Base-by-base conservation (phyloP, 2,113 vertebrate species). In the Dolichallabes microphthalmus region DNA sequence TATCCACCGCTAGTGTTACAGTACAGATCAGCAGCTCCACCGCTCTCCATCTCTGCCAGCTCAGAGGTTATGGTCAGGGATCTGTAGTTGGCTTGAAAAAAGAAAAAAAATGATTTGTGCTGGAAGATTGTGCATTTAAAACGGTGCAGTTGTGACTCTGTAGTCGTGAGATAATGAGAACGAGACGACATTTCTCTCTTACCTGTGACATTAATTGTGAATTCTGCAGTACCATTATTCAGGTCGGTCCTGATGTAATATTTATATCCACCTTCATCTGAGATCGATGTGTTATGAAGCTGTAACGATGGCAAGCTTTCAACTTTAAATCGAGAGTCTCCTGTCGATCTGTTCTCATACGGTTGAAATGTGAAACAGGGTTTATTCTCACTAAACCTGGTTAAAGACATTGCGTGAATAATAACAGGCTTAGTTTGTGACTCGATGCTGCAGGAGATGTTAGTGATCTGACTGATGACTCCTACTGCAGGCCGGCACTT, bases 1-100 rank as follows among this genome's bases (percentile, higher is more conserved):
- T 90, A 93, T n/a, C 94, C 93, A 1, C 89, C 91, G 0, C 13
- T 19, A 1, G 92, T 60, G 0, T 25, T 57, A 61, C 94, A 95
- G 3, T 20, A 85, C 84, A 94, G 57, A 0, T n/a, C 27, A 9
- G 15, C 74, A 1, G 0, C 0, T 14, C 13, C 7, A 2, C 53
- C 35, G 0, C 88, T 52, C 7, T n/a, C n/a, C n/a, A n/a, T n/a
- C n/a, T 50, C 0, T 3, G 14, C 4, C 32, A 30, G 82, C 57
- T 4, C 12, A 20, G 55, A 66, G 17, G 0, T 5, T 1, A 93
- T 58, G 0, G 5, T 58, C 5, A 92, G 92, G 32, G 32, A 35
- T 1, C 32, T 35, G 32, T 35, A 35, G 32, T 35, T 35, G n/a
- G n/a, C n/a, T n/a, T n/a, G n/a, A n/a, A n/a, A n/a, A n/a, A n/a